A percentile compares a stretch with the other conserved stretches of the same genome.
Evolutionary conservation across 1,140 invertebrate genomes (phyloP).

Genomic region (Aphis gossypii): DNA sequence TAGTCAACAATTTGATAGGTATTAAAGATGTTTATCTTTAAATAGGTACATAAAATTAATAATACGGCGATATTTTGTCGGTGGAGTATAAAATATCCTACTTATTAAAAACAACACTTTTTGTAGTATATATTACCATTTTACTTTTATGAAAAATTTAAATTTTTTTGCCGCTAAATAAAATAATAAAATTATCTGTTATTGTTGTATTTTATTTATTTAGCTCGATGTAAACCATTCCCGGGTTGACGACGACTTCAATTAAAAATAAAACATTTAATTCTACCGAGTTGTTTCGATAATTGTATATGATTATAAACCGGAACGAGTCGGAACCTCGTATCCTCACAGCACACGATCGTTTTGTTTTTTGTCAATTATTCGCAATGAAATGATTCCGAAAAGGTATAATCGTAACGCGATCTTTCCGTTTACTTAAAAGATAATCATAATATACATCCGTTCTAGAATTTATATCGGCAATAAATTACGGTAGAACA

Average conservation of each 20-base stretch:
- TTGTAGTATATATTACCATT: not conserved
- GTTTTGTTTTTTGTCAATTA: not conserved
- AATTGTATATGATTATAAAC: not conserved
- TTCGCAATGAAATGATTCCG: not conserved
- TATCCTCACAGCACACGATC: not conserved
- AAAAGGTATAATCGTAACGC: not conserved
- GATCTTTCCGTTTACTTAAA: not conserved
- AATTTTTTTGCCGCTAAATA: not conserved
- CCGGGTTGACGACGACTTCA: not conserved
- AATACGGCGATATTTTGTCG: not conserved
- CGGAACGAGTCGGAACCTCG: not conserved
- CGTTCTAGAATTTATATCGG: not conserved
- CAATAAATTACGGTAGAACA: not conserved
- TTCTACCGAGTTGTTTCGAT: not conserved
- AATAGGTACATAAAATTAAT: not conserved
- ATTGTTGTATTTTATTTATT: not conserved
- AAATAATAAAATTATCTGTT: not conserved
- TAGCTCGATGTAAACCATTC: not conserved
- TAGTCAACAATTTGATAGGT: not conserved
- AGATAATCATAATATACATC: not conserved
- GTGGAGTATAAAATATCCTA: not conserved
- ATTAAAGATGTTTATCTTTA: not conserved
- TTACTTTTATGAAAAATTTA: not conserved
- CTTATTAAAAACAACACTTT: not conserved
- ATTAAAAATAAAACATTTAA: not conserved